Conservation (phyloP, 2,888 invertebrate genomes). For the Sminthurides aquaticus region DNA sequence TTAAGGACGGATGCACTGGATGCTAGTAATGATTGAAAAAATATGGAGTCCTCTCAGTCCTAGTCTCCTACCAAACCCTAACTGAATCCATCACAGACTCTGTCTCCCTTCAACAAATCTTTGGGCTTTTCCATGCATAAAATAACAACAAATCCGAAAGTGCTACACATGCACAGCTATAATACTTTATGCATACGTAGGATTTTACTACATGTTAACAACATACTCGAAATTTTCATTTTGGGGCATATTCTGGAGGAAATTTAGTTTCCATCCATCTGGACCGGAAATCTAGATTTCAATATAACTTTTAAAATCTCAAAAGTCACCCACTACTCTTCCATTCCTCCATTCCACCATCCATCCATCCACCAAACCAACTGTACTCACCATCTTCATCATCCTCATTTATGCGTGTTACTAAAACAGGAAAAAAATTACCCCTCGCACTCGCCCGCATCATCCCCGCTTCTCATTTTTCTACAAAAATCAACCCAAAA, state of each 20-base stretch:
- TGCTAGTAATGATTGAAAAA: neutral
- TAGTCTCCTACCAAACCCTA: too few species aligned
- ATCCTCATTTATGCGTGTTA: conserved; percentile 3
- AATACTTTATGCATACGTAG: too few species aligned
- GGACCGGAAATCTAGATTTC: conserved; percentile 43
- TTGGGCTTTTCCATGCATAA: too few species aligned
- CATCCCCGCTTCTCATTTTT: neutral
- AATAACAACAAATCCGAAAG: too few species aligned
- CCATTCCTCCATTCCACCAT: neutral
- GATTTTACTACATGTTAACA: too few species aligned
- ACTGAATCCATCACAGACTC: too few species aligned
- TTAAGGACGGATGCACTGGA: neutral
- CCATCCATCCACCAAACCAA: neutral
- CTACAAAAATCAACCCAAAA: neutral
- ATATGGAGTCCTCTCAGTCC: neutral
- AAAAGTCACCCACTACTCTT: neutral
- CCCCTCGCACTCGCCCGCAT: conserved; percentile 5
- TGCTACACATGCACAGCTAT: too few species aligned
- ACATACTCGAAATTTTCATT: too few species aligned
- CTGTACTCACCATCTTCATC: conserved; percentile 1
- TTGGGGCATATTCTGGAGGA: too few species aligned
- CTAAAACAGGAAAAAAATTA: conserved; percentile 4
- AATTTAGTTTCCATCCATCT: conserved; percentile 31
- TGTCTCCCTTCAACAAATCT: too few species aligned
- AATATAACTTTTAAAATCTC: conserved; percentile 9